These are phyloP conservation scores for Drosophila parabipectinata DNA, from an alignment of 1,140 invertebrate genomes.

Conservation along the genomic window DNA sequence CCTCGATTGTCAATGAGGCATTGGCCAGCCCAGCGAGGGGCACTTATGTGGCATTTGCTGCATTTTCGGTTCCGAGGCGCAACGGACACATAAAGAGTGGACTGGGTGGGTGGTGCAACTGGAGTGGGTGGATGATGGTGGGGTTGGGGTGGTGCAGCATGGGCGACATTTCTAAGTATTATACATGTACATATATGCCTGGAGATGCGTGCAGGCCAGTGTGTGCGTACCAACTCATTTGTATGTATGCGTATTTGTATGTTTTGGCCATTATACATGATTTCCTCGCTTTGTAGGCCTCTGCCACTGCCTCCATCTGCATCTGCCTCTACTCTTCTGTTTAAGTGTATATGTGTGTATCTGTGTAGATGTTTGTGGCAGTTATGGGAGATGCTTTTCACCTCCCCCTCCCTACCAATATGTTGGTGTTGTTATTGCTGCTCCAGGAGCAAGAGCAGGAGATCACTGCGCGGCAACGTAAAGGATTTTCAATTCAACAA, in stretches of 20 bases:
- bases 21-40: conserved; percentile 48
- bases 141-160: not conserved
- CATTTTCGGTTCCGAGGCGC: conserved; percentile 62
- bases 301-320: not conserved
- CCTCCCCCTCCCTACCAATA: no score
- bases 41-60: conserved; percentile 80
- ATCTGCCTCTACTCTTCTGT: conserved; percentile 15
- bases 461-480: conserved; percentile 57
- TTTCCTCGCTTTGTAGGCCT: conserved; percentile 51
- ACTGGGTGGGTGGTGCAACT: conserved; percentile 1
- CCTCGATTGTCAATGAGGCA: conserved; percentile 36
- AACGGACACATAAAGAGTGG: conserved; percentile 48
- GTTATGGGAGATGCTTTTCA: conserved; percentile 28
- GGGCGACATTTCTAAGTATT: conserved; percentile 67
- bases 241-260: conserved; percentile 57
- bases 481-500: conserved; percentile 79
- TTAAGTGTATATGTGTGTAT: conserved; percentile 21
- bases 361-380: conserved; percentile 58
- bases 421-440: conserved; percentile 16
- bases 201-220: conserved; percentile 13
- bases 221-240: conserved; percentile 1
- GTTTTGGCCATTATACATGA: conserved; percentile 70
- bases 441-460: conserved; percentile 22
- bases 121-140: not conserved
- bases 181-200: conserved; percentile 51